Conservation (phyloP, 2,888 invertebrate species). For the Coenonympha arcania region DNA sequence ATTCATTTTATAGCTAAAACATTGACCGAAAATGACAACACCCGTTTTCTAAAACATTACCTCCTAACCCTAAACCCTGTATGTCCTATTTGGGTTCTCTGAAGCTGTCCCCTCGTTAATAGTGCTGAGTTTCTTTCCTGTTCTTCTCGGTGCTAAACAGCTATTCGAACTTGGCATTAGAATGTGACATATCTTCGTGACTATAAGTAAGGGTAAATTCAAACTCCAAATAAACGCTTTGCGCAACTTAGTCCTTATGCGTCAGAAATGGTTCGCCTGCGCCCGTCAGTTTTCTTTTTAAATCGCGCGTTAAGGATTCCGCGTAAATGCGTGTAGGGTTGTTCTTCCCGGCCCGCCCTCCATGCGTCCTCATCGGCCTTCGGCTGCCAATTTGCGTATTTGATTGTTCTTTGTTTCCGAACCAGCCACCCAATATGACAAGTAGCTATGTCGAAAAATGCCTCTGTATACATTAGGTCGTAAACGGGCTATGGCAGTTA, state of each 20-base stretch:
- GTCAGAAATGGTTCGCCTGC: constrained; percentile 61
- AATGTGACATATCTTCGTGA: too few species aligned
- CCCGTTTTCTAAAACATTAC: too few species aligned
- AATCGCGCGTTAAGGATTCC: constrained; percentile 73
- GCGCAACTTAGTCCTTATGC: constrained; percentile 50
- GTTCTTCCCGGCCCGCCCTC: constrained; percentile 43
- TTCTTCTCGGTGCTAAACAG: too few species aligned
- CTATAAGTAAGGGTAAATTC: too few species aligned
- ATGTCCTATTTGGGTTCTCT: too few species aligned
- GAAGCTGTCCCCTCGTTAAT: too few species aligned
- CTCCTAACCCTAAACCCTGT: too few species aligned
- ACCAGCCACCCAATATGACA: constrained; percentile 4
- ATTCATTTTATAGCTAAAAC: too few species aligned
- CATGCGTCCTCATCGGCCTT: constrained; percentile 50
- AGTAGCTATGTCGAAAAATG: neutral
- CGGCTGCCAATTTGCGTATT: constrained; percentile 25
- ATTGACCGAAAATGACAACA: too few species aligned
- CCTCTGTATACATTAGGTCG: neutral
- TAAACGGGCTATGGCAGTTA: neutral
- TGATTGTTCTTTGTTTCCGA: constrained; percentile 22
- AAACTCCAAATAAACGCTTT: neutral
- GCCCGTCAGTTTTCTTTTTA: constrained; percentile 72
- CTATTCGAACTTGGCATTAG: too few species aligned
- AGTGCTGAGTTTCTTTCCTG: too few species aligned
- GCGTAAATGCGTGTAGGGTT: constrained; percentile 71